Base-by-base conservation (phyloP, 2,113 vertebrate genomes). In the Bubo bubo region DNA sequence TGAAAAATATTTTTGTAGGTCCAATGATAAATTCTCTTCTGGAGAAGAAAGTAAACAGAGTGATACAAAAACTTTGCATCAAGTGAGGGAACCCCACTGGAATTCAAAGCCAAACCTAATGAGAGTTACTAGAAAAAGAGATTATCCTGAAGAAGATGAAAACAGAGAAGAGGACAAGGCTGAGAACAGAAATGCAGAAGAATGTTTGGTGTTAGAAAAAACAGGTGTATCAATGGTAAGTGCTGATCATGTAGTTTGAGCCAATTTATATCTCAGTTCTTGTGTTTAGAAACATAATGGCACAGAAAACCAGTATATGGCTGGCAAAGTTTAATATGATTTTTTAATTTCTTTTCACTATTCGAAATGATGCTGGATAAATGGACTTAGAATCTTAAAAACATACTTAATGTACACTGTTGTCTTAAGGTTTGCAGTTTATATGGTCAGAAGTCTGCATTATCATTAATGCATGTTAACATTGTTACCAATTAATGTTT, bases 1-100 rank as follows among this genome's bases (percentile, higher is more conserved):
- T 93, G 59, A 66, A 86, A 89, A 56, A 32, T 89, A 9, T 75
- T 95, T 95, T 92, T 77, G 14, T 79, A 97, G 96, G 27, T 92
- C 43, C 18, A 83, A 20, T 47, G 74, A 58, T 74, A 77, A 88
- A 53, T 81, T 79, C 52, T 20, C 5, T 53, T 50, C 67, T 88
- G 88, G 83, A 88, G 94, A 93, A 89, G 75, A 35, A 85, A 45
- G 27, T 83, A 59, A 82, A n/a, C 45, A 59, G 18, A 63, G 58
- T 41, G 58, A 43, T 63, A 39, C 17, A 86, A 83, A 86, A 56
- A 27, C 45, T 50, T 32, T 28, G 14, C 19, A 22, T 45, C n/a
- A 59, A 39, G 35, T 3, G 12, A 85, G 16, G 32, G 59, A 94
- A 50, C 8, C 23, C 7, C 9, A 27, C 3, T 67, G 75, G 56